Evolutionary conservation across 92 coral and sea anemone species (phyloP), one percentile per base, ranked within the genome.

Genomic region (Siderastrea siderea): DNA sequence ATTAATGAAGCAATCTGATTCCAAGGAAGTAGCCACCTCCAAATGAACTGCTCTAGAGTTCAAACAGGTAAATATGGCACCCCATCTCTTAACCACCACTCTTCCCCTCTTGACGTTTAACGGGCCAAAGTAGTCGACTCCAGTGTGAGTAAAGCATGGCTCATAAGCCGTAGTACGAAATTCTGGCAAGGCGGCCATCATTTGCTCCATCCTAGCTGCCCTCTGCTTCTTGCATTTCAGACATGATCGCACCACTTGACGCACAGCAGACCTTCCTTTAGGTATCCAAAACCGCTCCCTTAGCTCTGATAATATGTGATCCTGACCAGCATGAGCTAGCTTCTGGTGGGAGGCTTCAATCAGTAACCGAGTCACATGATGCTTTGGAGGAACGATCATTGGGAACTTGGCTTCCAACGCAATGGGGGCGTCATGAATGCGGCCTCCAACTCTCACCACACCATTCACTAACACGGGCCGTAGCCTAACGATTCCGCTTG

Each of bases 241-340:
- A 70, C 91, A 90, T 10, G 92, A 64, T 53, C 89, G 83, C 61
- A 89, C 84, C 7, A 75, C 92, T 47, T 68, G 49, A 38, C 83
- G 57, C 43, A 83, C 89, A 26, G 55, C 79, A 51, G 92, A 81
- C 81, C 83, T 89, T 47, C 84, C 93, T 69, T 67, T 76, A 26
- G 84, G 85, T 65, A 62, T 78, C 92, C 87, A 88, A 66, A 81
- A 73, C 71, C 49, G 44, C 77, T 89, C 89, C 53, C 89, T 58
- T 14, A 90, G 38, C n/a, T 67, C 50, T 43, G 90, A 77, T 68
- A 88, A 79, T 9, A 91, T 72, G 46, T 88, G 90, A 19, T 83
- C 69, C 50, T 91, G 94, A 65, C 94, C 89, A 17, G 88, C 73
- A 49, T 92, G 95, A 38, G 83, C 95, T 45, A 84, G 77, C 26